Evolutionary conservation across 2,888 invertebrate species (phyloP), one percentile per base, ranked within the genome.

Genomic region (Dorcus hopei): DNA sequence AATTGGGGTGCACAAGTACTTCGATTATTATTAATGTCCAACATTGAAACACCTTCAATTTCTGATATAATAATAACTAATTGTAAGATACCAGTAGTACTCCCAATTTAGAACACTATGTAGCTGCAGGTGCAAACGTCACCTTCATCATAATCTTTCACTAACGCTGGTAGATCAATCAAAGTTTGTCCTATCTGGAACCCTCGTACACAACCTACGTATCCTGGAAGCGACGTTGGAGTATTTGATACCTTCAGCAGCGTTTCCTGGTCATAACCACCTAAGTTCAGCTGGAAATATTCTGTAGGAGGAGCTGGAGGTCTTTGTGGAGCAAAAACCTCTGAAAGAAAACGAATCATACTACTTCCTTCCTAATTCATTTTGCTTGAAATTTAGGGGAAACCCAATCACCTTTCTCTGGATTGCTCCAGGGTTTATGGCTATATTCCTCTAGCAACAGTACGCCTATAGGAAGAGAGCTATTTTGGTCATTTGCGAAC

Each of bases 261-360:
- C 63, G 90, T 90, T 71, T 88, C 87, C 2, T 86, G 82, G 76
- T 93, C 93, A 71, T 89, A 92, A 9, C 93, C 93, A 39, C 94
- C 95, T 45, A 95, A 81, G 77, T 93, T 93, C 70, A 91, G 84
- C 80, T 94, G 93, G 72, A 94, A 93, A 77, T 95, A 95, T 71
- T 92, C 91, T 0, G 90, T 91, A 0, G 94, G 93, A 5, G 93
- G 91, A 1, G 93, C 92, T 23, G 93, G 93, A 3, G 94, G 94
- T 62, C 94, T 83, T 76, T 93, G 93, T 6, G 94, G 94, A 53
- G 90, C 90, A 49, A 95, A 83, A 39, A 93, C 89, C 82, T 95
- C 94, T 90, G 41, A 47, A 56, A 52, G 42, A n/a, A 45, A 23
- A 56, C 3, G 19, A 16, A 38, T 19, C 14, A 50, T 49, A 19